Conservation (phyloP, 2,888 invertebrate genomes). For the Augochlorella aurata region DNA sequence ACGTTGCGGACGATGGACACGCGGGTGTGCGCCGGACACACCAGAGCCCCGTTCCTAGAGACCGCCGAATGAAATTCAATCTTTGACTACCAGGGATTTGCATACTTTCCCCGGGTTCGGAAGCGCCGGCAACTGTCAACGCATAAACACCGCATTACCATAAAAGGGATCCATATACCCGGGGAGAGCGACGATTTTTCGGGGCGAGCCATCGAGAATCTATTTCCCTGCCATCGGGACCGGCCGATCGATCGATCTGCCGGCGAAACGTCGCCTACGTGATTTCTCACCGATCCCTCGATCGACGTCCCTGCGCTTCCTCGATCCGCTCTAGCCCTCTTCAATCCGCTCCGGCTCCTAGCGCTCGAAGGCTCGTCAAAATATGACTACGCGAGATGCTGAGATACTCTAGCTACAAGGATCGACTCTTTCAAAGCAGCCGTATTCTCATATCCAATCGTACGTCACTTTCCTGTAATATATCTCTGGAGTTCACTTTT, state of each 20-base stretch:
- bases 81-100: conserved; percentile 76
- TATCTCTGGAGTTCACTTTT: too few relatives aligned
- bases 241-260: conserved; percentile 27
- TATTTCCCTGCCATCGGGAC: conserved; percentile 27
- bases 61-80: conserved; percentile 77
- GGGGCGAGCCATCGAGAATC: conserved; percentile 34
- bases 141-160: conserved; percentile 79
- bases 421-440: too few relatives aligned
- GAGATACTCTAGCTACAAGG: too few relatives aligned
- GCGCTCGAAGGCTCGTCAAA: not conserved
- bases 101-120: conserved; percentile 76
- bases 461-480: too few relatives aligned
- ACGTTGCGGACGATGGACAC: conserved; percentile 33
- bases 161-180: conserved; percentile 73
- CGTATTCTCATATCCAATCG: too few relatives aligned
- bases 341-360: not conserved
- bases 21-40: conserved; percentile 64
- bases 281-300: conserved; percentile 30
- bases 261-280: not conserved
- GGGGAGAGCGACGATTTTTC: conserved; percentile 61
- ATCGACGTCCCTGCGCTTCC: conserved; percentile 25
- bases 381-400: not conserved
- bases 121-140: conserved; percentile 79
- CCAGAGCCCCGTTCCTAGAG: conserved; percentile 62
- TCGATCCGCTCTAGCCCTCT: not conserved